Evolutionary conservation across 2,888 invertebrate genomes (phyloP).

Genomic region (Drosophila nigricruria): DNA sequence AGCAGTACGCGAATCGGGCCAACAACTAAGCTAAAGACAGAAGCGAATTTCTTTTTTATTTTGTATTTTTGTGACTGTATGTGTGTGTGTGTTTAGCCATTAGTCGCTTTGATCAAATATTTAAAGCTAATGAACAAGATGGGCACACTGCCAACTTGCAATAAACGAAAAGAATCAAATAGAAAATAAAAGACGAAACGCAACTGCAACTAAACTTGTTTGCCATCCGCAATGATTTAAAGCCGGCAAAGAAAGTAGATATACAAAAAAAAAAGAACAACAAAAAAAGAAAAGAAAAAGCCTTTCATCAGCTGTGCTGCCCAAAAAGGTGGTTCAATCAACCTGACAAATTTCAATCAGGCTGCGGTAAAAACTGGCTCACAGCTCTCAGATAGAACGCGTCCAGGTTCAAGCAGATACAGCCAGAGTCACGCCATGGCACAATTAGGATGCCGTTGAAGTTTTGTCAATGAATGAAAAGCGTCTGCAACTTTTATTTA

Average conservation of each 20-base stretch:
- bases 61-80: background rate
- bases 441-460: conserved; percentile 76
- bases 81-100: conserved; percentile 50
- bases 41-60: conserved; percentile 33
- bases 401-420: conserved; percentile 16
- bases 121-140: conserved; percentile 75
- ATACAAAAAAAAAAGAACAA: background rate
- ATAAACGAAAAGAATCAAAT: conserved; percentile 41
- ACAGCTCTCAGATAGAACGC: conserved; percentile 10
- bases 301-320: conserved; percentile 33
- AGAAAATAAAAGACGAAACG: conserved; percentile 15
- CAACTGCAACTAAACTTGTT: conserved; percentile 49
- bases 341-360: conserved; percentile 78
- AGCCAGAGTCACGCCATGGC: conserved; percentile 63
- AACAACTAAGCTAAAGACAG: conserved; percentile 29
- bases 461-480: conserved; percentile 77
- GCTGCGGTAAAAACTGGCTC: conserved; percentile 61
- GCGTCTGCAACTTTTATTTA: conserved; percentile 78
- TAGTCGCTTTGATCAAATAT: conserved; percentile 78
- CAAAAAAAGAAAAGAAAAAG: conserved; percentile 5
- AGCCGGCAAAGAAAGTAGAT: conserved; percentile 24
- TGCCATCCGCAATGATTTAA: conserved; percentile 61
- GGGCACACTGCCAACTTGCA: conserved; percentile 48
- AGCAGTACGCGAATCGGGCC: conserved; percentile 41
- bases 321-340: conserved; percentile 70